Conservation (phyloP, 2,113 vertebrate species). For the Sylvia atricapilla region DNA sequence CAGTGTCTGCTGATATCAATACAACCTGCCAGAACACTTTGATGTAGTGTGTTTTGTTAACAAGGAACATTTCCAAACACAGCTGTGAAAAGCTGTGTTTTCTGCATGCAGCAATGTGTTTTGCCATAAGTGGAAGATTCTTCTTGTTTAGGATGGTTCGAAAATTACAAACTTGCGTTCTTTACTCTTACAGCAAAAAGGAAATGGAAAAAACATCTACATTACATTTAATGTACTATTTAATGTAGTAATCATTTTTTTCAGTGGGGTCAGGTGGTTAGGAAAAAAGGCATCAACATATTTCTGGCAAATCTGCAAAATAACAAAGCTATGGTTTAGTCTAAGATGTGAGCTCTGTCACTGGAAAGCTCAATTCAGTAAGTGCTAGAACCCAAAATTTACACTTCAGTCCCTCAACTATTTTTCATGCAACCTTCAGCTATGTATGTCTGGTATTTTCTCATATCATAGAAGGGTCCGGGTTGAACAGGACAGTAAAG, state of each 20-base stretch:
- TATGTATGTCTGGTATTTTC: not conserved
- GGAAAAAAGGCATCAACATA: not conserved
- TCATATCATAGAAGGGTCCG: not conserved
- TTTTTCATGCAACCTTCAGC: not conserved
- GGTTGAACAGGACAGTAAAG: not conserved
- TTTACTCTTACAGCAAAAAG: not conserved
- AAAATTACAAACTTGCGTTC: not conserved
- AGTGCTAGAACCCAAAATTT: not conserved
- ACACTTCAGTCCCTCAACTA: not conserved
- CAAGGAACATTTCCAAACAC: not conserved
- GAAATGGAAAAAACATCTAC: not conserved
- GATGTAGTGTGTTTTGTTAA: not conserved
- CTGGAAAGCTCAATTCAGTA: not conserved
- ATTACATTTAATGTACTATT: not conserved
- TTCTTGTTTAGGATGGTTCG: not conserved
- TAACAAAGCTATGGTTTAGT: not conserved
- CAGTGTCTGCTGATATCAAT: not conserved
- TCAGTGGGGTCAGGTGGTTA: not conserved
- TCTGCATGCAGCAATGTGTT: not conserved
- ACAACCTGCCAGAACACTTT: not conserved
- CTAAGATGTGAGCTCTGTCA: not conserved
- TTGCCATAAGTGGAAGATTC: not conserved
- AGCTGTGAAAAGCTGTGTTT: not conserved
- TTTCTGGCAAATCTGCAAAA: not conserved
- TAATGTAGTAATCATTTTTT: not conserved